Base-by-base conservation (phyloP, 2,797 vertebrate genomes). In the Lacerta bilineata region DNA sequence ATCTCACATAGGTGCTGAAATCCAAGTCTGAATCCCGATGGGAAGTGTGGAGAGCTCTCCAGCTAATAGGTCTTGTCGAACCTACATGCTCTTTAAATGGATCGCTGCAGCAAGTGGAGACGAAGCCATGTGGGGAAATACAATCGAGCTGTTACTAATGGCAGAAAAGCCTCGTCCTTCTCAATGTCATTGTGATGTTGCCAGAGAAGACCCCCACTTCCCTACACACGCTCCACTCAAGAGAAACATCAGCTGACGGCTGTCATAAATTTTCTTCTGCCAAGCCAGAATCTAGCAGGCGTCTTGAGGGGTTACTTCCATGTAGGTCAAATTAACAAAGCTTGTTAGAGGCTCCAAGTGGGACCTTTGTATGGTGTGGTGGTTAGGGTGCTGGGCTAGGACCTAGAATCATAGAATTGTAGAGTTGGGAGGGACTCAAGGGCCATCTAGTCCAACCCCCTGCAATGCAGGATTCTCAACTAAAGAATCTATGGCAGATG, bases 41-140 rank as follows among this genome's bases (percentile, higher is more conserved):
- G 80, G 83, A 80, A 76, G 69, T 79, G 80, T 81, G 79, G 90
- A 61, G 84, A 3, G 36, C 41, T 75, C 55, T 84, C 39, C 82
- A 80, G 66, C 88, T 83, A 88, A 90, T 27, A 79, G 85, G 41
- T 68, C 89, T 84, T 85, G 83, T 13, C 36, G 27, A 85, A 17
- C 64, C 85, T 68, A 71, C 18, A 75, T 68, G n/a, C 36, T 50
- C 85, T 80, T 74, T n/a, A n/a, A 79, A 81, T 33, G 0, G 15
- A 74, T 59, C 41, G 59, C 76, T 6, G 72, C 11, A 29, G 25
- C 55, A 64, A 27, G 41, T 61, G 64, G 79, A 46, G 46, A 29
- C 4, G 1, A 33, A 89, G 77, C 85, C 55, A 33, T 3, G 8
- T 8, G 55, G n/a, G 13, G 75, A 79, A 80, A 69, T 4, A 43